A percentile compares a stretch with the other conserved stretches of the same genome.
Conservation (phyloP, 2,888 invertebrate species). For the Xestobium rufovillosum region DNA sequence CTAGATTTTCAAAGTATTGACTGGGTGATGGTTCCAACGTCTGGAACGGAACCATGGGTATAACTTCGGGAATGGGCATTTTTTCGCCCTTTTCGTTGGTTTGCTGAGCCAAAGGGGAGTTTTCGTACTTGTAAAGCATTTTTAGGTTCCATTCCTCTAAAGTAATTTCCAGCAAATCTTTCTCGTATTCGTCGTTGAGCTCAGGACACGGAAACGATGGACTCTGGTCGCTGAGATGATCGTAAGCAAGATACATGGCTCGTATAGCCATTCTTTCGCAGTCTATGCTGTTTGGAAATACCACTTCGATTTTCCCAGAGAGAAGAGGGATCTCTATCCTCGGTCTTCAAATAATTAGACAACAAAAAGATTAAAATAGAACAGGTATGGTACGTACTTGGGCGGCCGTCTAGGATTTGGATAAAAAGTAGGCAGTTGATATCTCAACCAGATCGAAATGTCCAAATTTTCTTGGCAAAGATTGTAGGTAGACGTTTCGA, state of each 20-base stretch:
- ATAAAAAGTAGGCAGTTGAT: slow-evolving; percentile 41
- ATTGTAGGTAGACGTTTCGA: slow-evolving; percentile 43
- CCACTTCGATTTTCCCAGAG: slow-evolving; percentile 40
- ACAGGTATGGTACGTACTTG: slow-evolving; percentile 28
- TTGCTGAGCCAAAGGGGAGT: slow-evolving; percentile 16
- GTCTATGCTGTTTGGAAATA: slow-evolving; percentile 42
- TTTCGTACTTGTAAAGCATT: slow-evolving; percentile 34
- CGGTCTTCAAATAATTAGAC: slow-evolving; percentile 30
- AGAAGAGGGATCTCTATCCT: slow-evolving; percentile 45
- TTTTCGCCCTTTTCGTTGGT: background rate
- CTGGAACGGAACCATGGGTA: slow-evolving; percentile 35
- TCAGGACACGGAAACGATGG: no score
- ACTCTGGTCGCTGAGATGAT: slow-evolving; percentile 49
- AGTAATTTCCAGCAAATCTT: slow-evolving; percentile 29
- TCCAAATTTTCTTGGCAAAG: slow-evolving; percentile 39
- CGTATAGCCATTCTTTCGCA: slow-evolving; percentile 44
- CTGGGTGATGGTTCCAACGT: slow-evolving; percentile 34
- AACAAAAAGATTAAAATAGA: slow-evolving; percentile 5
- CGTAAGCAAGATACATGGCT: slow-evolving; percentile 47
- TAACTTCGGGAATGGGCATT: slow-evolving; percentile 26
- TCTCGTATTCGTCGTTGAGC: no score
- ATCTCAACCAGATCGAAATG: slow-evolving; percentile 44
- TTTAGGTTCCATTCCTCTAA: slow-evolving; percentile 34
- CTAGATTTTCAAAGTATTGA: slow-evolving; percentile 22
- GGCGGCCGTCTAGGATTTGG: slow-evolving; percentile 36